A percentile compares a stretch with the other conserved stretches of the same genome.
Evolutionary conservation across 2,888 invertebrate genomes (phyloP).

Genomic region (Nasonovia ribisnigri): DNA sequence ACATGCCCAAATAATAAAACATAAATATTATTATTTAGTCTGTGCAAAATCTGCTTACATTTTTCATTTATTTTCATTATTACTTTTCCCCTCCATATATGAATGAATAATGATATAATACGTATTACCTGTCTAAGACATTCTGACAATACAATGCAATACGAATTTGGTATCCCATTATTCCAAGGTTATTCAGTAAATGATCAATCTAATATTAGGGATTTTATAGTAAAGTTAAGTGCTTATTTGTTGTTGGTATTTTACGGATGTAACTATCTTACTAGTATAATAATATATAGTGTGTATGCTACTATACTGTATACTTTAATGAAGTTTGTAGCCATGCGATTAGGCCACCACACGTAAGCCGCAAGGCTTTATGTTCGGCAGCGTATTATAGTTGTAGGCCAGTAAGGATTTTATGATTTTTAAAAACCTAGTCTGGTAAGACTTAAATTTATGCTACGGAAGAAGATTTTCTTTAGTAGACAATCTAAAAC

Average conservation of each 20-base stretch:
- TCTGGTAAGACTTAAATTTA: not conserved
- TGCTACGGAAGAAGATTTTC: not conserved
- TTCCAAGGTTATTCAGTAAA: not conserved
- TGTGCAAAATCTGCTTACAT: not conserved
- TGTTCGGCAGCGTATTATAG: not conserved
- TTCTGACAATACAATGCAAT: not conserved
- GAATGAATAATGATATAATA: not conserved
- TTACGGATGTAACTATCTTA: constrained; percentile 4
- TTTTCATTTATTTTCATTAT: not conserved
- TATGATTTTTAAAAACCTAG: constrained; percentile 2
- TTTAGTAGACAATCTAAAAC: too few relatives aligned
- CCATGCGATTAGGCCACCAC: constrained; percentile 4
- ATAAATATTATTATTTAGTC: not conserved
- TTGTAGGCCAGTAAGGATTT: not conserved
- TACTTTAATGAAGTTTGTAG: constrained; percentile 43
- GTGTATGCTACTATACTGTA: not conserved
- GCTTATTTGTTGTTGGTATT: not conserved
- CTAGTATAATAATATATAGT: not conserved
- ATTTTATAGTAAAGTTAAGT: not conserved
- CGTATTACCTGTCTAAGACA: not conserved
- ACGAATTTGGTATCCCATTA: not conserved
- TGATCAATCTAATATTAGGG: constrained; percentile 1
- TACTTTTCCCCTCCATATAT: not conserved
- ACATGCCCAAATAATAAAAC: not conserved
- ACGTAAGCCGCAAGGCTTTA: constrained; percentile 26